These are phyloP conservation scores for Bucco capensis DNA, from an alignment of 2,113 vertebrate species.

Conservation along the genomic window DNA sequence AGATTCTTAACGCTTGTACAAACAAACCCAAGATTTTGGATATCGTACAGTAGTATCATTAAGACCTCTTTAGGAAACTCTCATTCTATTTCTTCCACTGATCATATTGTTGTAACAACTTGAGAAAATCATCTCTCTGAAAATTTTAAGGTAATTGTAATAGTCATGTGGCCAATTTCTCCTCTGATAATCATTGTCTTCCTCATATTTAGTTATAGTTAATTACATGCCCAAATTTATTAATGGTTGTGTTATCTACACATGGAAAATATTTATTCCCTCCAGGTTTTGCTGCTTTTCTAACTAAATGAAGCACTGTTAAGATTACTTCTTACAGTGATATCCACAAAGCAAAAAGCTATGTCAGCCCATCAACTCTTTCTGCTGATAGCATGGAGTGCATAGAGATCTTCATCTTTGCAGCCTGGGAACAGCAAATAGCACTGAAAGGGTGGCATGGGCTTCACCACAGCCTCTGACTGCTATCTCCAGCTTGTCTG, in stretches of 20 bases:
- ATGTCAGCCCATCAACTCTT: accelerated
- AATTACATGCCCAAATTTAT: background rate
- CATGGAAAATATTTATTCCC: background rate
- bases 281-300: background rate
- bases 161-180: background rate
- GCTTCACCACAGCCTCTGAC: background rate
- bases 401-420: background rate
- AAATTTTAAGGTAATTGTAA: background rate
- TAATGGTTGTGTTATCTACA: background rate
- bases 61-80: background rate
- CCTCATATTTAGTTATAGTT: background rate
- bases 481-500: background rate
- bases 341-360: background rate
- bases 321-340: background rate
- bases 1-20: background rate
- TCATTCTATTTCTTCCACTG: background rate
- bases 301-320: background rate
- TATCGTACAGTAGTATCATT: background rate
- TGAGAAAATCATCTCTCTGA: background rate
- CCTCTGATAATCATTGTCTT: background rate
- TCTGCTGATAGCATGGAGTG: background rate
- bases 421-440: background rate
- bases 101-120: background rate
- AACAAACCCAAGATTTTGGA: background rate
- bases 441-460: accelerated